Evolutionary conservation across 1,140 invertebrate species (phyloP).

Genomic region (Trichonephila inaurata): DNA sequence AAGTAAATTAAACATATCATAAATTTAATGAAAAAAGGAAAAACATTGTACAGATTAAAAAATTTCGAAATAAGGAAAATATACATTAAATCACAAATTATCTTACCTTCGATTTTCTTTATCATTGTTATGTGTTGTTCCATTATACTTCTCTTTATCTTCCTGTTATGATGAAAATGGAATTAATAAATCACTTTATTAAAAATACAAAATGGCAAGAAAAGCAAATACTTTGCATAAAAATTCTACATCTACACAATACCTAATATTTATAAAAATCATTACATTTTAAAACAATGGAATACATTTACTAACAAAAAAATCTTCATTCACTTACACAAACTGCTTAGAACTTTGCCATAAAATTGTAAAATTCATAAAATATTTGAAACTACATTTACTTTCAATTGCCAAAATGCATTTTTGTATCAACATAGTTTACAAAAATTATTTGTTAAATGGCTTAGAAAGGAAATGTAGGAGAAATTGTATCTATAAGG

Average conservation of each 20-base stretch:
- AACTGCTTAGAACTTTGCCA: neutral
- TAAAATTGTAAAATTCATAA: too few species aligned
- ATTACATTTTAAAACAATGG: neutral
- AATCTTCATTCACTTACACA: neutral
- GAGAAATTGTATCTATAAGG: neutral
- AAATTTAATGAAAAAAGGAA: too few species aligned
- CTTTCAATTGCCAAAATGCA: neutral
- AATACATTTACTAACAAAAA: neutral
- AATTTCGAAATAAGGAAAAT: neutral
- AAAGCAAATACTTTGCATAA: neutral
- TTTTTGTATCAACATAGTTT: neutral
- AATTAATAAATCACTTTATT: neutral
- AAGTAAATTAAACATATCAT: too few species aligned
- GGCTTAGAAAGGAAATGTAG: neutral
- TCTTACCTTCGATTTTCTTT: constrained; percentile 74
- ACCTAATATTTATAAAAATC: neutral
- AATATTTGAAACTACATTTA: constrained; percentile 9
- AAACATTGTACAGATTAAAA: too few species aligned
- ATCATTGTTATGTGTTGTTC: constrained; percentile 9
- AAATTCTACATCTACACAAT: neutral
- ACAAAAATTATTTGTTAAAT: neutral
- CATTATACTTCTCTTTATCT: constrained; percentile 61
- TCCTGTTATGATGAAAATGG: constrained; percentile 17
- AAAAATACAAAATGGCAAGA: too few species aligned
- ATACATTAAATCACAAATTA: neutral